A percentile compares a stretch with the other conserved stretches of the same genome.
These are phyloP conservation scores for Furcifer pardalis DNA, from an alignment of 2,797 vertebrate species.

Conservation along the genomic window DNA sequence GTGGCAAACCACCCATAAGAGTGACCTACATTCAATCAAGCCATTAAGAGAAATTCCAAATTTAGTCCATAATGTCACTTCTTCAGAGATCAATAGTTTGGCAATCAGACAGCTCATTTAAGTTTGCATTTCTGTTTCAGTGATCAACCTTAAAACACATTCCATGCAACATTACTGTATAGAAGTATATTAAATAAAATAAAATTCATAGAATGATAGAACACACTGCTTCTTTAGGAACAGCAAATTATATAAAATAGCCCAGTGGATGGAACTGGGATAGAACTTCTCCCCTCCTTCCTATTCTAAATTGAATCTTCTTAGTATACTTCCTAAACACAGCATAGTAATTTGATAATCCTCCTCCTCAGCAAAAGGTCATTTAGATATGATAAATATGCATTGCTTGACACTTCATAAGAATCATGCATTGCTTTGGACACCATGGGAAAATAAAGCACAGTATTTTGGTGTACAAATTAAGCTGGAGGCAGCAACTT, in stretches of 20 bases:
- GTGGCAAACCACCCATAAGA: neutral
- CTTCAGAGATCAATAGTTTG: too few relatives aligned
- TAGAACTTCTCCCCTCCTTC: neutral
- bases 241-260: neutral
- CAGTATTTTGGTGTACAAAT: constrained; percentile 45
- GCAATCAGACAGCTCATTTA: too few relatives aligned
- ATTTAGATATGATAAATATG: constrained; percentile 33
- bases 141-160: too few relatives aligned
- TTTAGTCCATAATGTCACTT: too few relatives aligned
- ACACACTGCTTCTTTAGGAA: neutral
- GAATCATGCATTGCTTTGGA: constrained; percentile 40
- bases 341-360: neutral
- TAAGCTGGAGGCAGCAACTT: constrained; percentile 41
- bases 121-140: too few relatives aligned
- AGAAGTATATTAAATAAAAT: too few relatives aligned
- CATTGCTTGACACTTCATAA: constrained; percentile 36
- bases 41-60: too few relatives aligned
- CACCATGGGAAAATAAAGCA: constrained; percentile 43
- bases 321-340: constrained; percentile 27
- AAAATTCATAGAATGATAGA: neutral
- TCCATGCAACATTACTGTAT: too few relatives aligned
- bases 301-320: constrained; percentile 4
- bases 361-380: neutral
- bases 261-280: neutral
- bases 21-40: neutral